Base-by-base conservation (phyloP, 2,797 vertebrate genomes). In the Girardinus metallicus region DNA sequence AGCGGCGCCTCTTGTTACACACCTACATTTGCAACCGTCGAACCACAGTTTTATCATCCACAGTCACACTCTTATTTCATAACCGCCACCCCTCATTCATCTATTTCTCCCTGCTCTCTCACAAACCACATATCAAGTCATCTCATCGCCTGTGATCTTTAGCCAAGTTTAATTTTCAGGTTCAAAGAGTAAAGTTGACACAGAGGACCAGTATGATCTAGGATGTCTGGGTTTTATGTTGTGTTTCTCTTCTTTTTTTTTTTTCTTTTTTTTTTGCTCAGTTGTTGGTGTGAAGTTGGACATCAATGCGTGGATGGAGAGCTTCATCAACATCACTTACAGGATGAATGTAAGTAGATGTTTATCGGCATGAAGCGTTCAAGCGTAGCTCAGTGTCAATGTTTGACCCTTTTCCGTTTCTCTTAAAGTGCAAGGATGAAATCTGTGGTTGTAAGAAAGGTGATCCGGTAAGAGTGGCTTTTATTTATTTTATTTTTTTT, bases 261-360 rank as follows among this genome's bases (percentile, higher is more conserved):
- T 60, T 5, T 13, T 31, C 10, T 36, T 13, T 31, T 53, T 51
- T 51, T 66, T 29, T 34, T 34, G 94, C 94, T 80, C 92, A 99
- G 98, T 99, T 95, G 97, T 98, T 76, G 98, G 98, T 82, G 96
- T 99, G 88, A 98, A 97, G 96, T 94, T 99, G 94, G 96, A 98
- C 83, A 88, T 97, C 81, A 90, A 51, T 74, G 93, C 82, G 64
- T 99, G 97, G 98, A 97, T 97, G 97, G 89, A 94, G 26, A 97
- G 95, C 93, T 99, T 99, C 92, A 97, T 97, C 89, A 98, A 93
- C 93, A 95, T 96, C 80, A 97, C 97, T 23, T 94, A 94, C 87
- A 97, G 94, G 85, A 94, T 92, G 75, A 95, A 97, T 86, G 98
- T 99, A 94, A 98, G 97, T 91, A 76, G 80, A 81, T 55, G 13